Conservation (phyloP, 2,888 invertebrate genomes). For the Keiferia lycopersicella region DNA sequence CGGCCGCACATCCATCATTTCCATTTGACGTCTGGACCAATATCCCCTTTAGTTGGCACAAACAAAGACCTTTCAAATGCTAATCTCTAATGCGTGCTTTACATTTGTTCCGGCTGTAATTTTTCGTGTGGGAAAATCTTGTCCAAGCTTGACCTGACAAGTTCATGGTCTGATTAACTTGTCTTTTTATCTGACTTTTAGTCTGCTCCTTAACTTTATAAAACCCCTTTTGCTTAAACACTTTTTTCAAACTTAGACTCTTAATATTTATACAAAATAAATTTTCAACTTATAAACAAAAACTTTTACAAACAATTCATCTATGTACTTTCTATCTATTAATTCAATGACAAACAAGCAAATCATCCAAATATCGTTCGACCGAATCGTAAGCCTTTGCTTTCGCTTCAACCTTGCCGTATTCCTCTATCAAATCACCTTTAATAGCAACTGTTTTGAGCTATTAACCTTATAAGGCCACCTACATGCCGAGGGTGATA, state of each 20-base stretch:
- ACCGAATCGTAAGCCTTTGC: background rate
- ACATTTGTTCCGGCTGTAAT: constrained; percentile 66
- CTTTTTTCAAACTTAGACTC: too few species aligned
- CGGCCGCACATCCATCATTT: constrained; percentile 73
- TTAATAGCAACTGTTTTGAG: constrained; percentile 49
- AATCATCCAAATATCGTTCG: constrained; percentile 5
- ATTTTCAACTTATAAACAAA: too few species aligned
- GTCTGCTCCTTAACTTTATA: too few species aligned
- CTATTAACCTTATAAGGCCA: constrained; percentile 80
- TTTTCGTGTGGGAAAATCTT: constrained; percentile 26
- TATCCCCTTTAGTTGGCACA: constrained; percentile 65
- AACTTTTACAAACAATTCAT: background rate
- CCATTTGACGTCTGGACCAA: constrained; percentile 61
- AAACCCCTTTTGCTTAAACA: too few species aligned
- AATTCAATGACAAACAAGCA: background rate
- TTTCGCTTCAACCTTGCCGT: background rate
- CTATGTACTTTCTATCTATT: background rate
- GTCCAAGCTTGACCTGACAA: background rate
- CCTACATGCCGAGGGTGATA: constrained; percentile 75
- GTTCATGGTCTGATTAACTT: background rate
- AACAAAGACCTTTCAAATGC: constrained; percentile 78
- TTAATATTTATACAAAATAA: too few species aligned
- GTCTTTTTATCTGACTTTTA: too few species aligned
- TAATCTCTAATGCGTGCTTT: constrained; percentile 72
- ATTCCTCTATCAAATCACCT: background rate